Conservation (phyloP, 2,888 invertebrate species). For the Patella depressa region DNA sequence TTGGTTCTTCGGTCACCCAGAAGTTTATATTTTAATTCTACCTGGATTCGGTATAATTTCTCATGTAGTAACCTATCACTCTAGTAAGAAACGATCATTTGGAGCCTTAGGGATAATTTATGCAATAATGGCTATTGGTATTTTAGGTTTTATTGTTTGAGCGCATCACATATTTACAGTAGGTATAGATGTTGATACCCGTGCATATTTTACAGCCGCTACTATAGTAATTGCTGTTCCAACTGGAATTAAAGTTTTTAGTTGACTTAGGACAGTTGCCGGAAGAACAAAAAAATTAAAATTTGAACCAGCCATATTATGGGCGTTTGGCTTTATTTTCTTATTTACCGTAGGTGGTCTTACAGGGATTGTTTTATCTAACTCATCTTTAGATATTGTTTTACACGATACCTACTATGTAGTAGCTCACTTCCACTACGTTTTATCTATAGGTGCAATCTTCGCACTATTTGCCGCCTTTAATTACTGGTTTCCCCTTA, state of each 20-base stretch:
- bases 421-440: slow-evolving; percentile 87
- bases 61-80: slow-evolving; percentile 79
- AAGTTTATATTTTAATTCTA: slow-evolving; percentile 89
- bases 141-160: slow-evolving; percentile 87
- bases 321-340: slow-evolving; percentile 83
- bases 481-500: slow-evolving; percentile 81
- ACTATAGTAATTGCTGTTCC: slow-evolving; percentile 88
- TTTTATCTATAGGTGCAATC: slow-evolving; percentile 84
- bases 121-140: slow-evolving; percentile 86
- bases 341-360: slow-evolving; percentile 82
- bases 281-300: slow-evolving; percentile 76
- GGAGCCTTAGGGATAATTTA: slow-evolving; percentile 84
- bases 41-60: slow-evolving; percentile 87
- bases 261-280: slow-evolving; percentile 76
- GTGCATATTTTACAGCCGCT: slow-evolving; percentile 87
- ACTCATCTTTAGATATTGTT: slow-evolving; percentile 83
- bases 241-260: slow-evolving; percentile 88
- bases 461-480: slow-evolving; percentile 83
- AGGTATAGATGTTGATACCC: slow-evolving; percentile 86
- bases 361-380: slow-evolving; percentile 73
- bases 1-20: slow-evolving; percentile 90
- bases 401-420: slow-evolving; percentile 89
- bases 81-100: slow-evolving; percentile 81
- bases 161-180: slow-evolving; percentile 89
- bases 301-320: slow-evolving; percentile 77